These are phyloP conservation scores for Nephrotoma guestfalica DNA, from an alignment of 2,888 invertebrate species.

Conservation along the genomic window DNA sequence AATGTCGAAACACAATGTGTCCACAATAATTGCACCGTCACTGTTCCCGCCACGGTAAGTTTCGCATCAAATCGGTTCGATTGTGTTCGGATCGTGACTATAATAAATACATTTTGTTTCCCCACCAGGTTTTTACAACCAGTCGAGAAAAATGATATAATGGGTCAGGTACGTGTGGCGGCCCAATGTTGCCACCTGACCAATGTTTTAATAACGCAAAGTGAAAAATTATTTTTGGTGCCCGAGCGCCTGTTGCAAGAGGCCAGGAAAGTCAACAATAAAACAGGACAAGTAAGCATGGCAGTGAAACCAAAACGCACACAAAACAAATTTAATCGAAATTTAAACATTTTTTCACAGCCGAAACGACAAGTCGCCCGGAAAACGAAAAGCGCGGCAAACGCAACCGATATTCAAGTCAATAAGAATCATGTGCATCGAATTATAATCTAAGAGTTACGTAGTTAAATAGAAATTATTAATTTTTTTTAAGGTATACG, in stretches of 20 bases:
- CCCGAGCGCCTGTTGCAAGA: constrained; percentile 55
- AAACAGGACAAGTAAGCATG: constrained; percentile 22
- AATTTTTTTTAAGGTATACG: neutral
- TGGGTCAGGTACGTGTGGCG: constrained; percentile 68
- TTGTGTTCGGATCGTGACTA: neutral
- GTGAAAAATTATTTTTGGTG: constrained; percentile 65
- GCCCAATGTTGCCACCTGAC: constrained; percentile 78
- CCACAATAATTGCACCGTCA: constrained; percentile 92
- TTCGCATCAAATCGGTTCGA: constrained; percentile 6
- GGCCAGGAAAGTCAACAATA: constrained; percentile 32
- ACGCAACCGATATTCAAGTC: constrained; percentile 12
- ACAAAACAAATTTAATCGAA: neutral
- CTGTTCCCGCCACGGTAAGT: constrained; percentile 64
- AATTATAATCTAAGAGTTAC: constrained; percentile 19
- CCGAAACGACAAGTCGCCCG: constrained; percentile 25
- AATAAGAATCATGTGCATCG: constrained; percentile 30
- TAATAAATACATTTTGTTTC: neutral
- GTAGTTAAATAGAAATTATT: neutral
- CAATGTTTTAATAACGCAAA: constrained; percentile 64
- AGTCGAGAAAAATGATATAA: constrained; percentile 47
- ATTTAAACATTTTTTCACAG: constrained; percentile 13
- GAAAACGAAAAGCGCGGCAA: constrained; percentile 17
- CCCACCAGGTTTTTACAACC: constrained; percentile 33
- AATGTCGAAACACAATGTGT: constrained; percentile 84
- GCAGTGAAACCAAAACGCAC: neutral